These are phyloP conservation scores for Oscheius sp. DNA, from an alignment of 1,140 invertebrate species.

Conservation along the genomic window DNA sequence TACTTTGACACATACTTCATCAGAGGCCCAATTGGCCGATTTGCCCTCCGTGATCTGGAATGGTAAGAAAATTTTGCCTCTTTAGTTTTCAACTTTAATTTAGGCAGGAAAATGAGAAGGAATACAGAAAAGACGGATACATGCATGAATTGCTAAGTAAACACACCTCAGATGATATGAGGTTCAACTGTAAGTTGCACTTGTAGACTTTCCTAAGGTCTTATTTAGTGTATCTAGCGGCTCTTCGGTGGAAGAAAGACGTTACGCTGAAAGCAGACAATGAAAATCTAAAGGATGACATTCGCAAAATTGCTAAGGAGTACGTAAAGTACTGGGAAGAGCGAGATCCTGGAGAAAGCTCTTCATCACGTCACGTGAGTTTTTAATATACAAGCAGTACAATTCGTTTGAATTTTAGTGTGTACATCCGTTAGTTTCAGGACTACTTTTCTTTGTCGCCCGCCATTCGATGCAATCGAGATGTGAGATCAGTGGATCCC, in stretches of 20 bases:
- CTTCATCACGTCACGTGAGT: too few species aligned
- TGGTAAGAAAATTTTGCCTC: neutral
- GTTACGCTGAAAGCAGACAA: neutral
- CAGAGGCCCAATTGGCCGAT: neutral
- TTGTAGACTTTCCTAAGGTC: neutral
- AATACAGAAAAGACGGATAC: neutral
- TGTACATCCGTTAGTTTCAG: too few species aligned
- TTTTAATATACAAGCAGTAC: too few species aligned
- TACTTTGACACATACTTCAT: neutral
- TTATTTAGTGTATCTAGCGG: slow-evolving; percentile 4
- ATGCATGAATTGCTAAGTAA: neutral
- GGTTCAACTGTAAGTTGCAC: neutral
- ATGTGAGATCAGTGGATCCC: neutral
- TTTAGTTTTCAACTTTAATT: neutral
- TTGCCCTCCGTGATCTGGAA: neutral
- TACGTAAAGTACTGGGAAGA: neutral
- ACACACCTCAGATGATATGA: neutral
- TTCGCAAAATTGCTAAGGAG: neutral
- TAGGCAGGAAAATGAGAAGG: neutral
- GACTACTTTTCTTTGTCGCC: too few species aligned
- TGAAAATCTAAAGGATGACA: neutral
- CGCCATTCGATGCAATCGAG: too few species aligned
- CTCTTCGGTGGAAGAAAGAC: neutral
- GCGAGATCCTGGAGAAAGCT: neutral
- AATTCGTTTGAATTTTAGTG: too few species aligned